Base-by-base conservation (phyloP, 2,797 vertebrate species). In the Sylvia borin region DNA sequence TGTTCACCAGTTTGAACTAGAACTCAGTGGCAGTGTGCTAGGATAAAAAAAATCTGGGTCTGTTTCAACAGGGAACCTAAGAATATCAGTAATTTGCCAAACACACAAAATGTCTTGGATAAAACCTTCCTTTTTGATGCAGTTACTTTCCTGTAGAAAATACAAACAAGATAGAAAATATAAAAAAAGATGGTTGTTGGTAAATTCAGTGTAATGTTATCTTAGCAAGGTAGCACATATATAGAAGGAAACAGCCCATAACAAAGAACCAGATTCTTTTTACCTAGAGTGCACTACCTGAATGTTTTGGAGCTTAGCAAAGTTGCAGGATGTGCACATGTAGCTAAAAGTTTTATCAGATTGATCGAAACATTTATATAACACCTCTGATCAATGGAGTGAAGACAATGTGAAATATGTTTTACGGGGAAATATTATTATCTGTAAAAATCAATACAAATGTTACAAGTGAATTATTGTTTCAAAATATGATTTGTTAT, bases 361-460 rank as follows among this genome's bases (percentile, higher is more conserved):
- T n/a, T 60, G 68, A 83, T 90, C 1, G 0, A 89, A 87, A 70
- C 50, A 51, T 67, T 88, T 90, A 66, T 40, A 50, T 82, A 76
- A 21, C 2, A 1, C 16, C 51, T 53, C n/a, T 84, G 60, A 85
- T 92, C 85, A 83, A 50, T 84, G 51, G 47, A 88, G 25, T 12
- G 43, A 80, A 77, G 66, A 82, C 47, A 31, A 48, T 5, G 18
- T 91, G 72, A 95, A 82, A 84, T 94, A 88, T 73, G n/a, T 43
- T 54, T 72, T 82, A n/a, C 24, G 4, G 17, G 42, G 65, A 71
- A 58, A 50, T 57, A 15, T 16, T 85, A 74, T 72, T 90, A 53
- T 85, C 88, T 87, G 43, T 87, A 64, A 72, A 72, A 96, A 96
- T 96, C 95, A 81, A 85, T 96, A 87, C 62, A 79, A 57, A 27